Evolutionary conservation across 2,113 vertebrate genomes (phyloP).

Genomic region (Saccopteryx bilineata): DNA sequence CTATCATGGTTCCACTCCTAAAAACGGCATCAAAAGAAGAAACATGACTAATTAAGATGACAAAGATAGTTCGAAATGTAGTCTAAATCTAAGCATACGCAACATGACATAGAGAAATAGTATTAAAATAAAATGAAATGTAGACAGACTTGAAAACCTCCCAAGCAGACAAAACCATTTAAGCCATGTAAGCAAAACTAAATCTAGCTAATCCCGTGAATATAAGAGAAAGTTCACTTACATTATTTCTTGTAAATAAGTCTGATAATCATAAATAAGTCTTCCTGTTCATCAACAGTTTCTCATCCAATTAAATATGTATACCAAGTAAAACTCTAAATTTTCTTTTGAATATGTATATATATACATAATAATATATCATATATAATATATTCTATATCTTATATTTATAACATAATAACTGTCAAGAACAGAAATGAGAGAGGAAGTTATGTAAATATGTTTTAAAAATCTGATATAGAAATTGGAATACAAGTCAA

Average conservation of each 20-base stretch:
- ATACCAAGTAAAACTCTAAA: neutral
- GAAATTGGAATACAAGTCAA: neutral
- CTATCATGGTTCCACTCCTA: neutral
- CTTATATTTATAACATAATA: neutral
- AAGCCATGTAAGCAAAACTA: neutral
- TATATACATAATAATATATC: neutral
- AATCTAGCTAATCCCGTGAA: neutral
- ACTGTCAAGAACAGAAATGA: neutral
- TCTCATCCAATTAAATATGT: neutral
- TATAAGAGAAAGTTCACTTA: neutral
- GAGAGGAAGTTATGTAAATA: neutral
- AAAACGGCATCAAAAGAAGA: neutral
- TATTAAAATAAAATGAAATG: neutral
- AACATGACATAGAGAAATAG: neutral
- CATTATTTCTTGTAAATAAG: neutral
- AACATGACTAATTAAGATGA: neutral
- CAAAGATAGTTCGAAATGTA: neutral
- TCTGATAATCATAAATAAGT: slow-evolving; percentile 11
- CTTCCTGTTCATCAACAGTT: neutral
- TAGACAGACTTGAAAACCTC: neutral
- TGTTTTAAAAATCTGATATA: neutral
- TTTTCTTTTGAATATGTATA: neutral
- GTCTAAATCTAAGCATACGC: neutral
- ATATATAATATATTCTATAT: neutral
- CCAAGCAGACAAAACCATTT: neutral